Base-by-base conservation (phyloP, 1,140 invertebrate species). In the Drosophila fuyamai region DNA sequence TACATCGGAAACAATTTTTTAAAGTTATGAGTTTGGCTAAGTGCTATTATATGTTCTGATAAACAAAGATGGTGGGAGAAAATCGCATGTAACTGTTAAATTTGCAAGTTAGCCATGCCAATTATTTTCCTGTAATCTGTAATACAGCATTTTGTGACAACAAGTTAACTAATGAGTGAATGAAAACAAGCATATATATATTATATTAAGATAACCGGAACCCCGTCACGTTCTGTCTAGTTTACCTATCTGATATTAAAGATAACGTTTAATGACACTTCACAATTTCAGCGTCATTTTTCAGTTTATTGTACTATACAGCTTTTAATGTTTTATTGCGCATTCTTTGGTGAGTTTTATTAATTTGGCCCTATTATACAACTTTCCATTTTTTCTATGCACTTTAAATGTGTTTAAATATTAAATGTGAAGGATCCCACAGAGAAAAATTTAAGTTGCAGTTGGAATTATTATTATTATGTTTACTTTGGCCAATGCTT, bases 401-500 rank as follows among this genome's bases (percentile, higher is more conserved):
- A 18, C 13, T 59, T 18, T 47, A 16, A 13, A 35, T n/a, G n/a
- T n/a, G n/a, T n/a, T n/a, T n/a, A n/a, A 8, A 40, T 53, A 32
- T 58, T 76, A 56, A 67, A 23, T 4, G 23, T 23, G 23, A 23
- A 59, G 48, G 36, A 55, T 44, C 8, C 29, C 35, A 10, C 46
- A 68, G 54, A 32, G 38, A 14, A 38, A 77, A 77, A 59, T 74
- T 71, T 29, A 71, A 78, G 48, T 44, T 85, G 63, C 61, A 75
- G 44, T 50, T 78, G 59, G 44, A 57, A 57, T 61, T 48, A 61
- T 66, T 35, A 51, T 35, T 84, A 85, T 85, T 78, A 75, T 78
- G 56, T 85, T 85, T 85, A 70, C 77, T 78, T 81, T 81, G 72
- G 73, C 59, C 73, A 63, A 16, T 51, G 77, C 40, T 67, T 56